Evolutionary conservation across 2,888 invertebrate genomes (phyloP).

Genomic region (Sesamia inferens): DNA sequence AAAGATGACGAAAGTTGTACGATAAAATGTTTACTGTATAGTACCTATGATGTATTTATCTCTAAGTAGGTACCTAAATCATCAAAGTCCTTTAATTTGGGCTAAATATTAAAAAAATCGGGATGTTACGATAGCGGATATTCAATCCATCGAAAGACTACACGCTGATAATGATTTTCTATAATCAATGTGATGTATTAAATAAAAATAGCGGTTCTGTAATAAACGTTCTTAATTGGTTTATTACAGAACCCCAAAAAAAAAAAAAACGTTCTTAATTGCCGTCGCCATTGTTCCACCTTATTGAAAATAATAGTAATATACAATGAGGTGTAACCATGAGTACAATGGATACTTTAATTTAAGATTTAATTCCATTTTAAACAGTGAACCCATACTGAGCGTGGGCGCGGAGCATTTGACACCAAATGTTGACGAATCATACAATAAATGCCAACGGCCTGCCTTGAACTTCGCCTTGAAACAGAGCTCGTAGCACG

Average conservation of each 20-base stretch:
- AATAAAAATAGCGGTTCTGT: constrained; percentile 6
- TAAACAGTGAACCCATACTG: constrained; percentile 62
- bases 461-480: constrained; percentile 88
- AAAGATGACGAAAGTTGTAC: constrained; percentile 48
- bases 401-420: constrained; percentile 64
- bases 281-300: constrained; percentile 29
- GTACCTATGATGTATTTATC: constrained; percentile 3
- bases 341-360: constrained; percentile 57
- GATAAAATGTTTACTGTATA: constrained; percentile 32
- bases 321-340: constrained; percentile 27
- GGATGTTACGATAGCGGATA: neutral
- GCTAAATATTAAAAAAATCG: neutral
- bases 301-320: constrained; percentile 31
- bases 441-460: constrained; percentile 86
- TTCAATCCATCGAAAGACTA: neutral
- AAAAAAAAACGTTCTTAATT: constrained; percentile 41
- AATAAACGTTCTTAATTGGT: constrained; percentile 37
- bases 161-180: neutral
- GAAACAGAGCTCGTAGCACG: constrained; percentile 68
- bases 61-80: neutral
- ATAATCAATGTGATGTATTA: constrained; percentile 9
- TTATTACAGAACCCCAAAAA: no score
- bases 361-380: constrained; percentile 58
- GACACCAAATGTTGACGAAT: constrained; percentile 82
- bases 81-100: constrained; percentile 2